Base-by-base conservation (phyloP, 2,113 vertebrate genomes). In the Petaurus breviceps region DNA sequence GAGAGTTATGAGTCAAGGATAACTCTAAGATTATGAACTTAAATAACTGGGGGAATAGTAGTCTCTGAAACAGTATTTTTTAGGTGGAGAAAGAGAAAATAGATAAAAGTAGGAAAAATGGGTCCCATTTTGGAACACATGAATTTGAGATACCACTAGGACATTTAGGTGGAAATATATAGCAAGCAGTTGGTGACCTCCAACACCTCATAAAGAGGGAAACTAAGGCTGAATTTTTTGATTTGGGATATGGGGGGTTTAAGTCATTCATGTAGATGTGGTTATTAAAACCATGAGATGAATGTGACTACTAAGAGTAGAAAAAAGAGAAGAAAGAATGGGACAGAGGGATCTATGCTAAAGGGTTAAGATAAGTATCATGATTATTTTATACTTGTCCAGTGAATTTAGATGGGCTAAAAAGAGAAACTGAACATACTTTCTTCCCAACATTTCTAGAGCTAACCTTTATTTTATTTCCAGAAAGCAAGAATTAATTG, bases 381-480 rank as follows among this genome's bases (percentile, higher is more conserved):
- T 37, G 31, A 31, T 68, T 68, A 37, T 68, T 68, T 31, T 37
- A 16, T 37, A 68, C 3, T 37, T 49, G 2, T 16, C n/a, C 52
- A 14, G 24, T 51, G 16, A 77, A 53, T 53, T 25, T 3, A 94
- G 7, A 7, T 92, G 0, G 28, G 6, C 25, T 94, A 43, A 97
- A 97, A 90, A 95, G 4, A 90, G 51, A 95, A 97, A 68, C 16
- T 68, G 57, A 68, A 68, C 4, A 77, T 92, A 77, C 31, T 54
- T 50, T 94, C 84, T 8, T 28, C 19, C 2, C 8, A 92, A 5
- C 52, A 91, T 89, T 92, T 23, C 26, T 68, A 53, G 91, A 93
- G 53, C 46, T 12, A 54, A 94, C 14, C 8, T 26, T 90, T 51
- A 12, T 51, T 52, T 52, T 52, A 28, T 94, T 95, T 96, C 61